These are phyloP conservation scores for Arnoldichthys spilopterus DNA, from an alignment of 2,797 vertebrate genomes.

Conservation along the genomic window DNA sequence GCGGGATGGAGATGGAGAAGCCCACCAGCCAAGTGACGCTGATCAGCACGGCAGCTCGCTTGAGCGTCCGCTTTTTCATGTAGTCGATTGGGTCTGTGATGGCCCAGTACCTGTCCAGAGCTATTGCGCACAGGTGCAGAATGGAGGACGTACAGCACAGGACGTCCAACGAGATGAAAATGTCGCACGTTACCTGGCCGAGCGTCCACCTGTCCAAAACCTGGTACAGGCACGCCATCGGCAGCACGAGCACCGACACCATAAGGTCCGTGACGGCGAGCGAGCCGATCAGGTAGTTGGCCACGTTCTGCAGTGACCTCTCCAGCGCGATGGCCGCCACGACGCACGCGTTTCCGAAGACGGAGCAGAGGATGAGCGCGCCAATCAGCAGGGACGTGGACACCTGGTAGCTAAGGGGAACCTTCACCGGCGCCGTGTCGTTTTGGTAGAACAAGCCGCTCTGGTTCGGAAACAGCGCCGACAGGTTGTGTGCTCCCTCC, in stretches of 20 bases:
- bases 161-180: conserved; percentile 94
- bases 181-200: conserved; percentile 90
- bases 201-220: conserved; percentile 93
- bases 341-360: conserved; percentile 85
- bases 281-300: conserved; percentile 95
- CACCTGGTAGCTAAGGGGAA: conserved; percentile 80
- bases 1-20: conserved; percentile 92
- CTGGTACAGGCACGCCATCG: conserved; percentile 94
- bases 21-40: conserved; percentile 92
- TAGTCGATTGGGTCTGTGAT: conserved; percentile 96
- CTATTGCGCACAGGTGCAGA: conserved; percentile 93
- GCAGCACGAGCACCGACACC: conserved; percentile 94
- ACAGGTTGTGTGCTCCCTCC: conserved; percentile 73
- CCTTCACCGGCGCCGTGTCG: conserved; percentile 51
- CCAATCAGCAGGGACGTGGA: conserved; percentile 85
- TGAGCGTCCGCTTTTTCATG: conserved; percentile 90
- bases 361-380: conserved; percentile 89
- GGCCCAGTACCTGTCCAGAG: conserved; percentile 94
- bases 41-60: conserved; percentile 90
- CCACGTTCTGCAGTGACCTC: conserved; percentile 91
- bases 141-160: conserved; percentile 96
- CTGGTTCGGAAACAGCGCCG: conserved; percentile 59
- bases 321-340: conserved; percentile 94
- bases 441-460: conserved; percentile 55
- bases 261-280: conserved; percentile 96